phyloP scores from a whole-genome alignment of 2,888 invertebrate genomes.

The Trichogramma dendrolimi region DNA sequence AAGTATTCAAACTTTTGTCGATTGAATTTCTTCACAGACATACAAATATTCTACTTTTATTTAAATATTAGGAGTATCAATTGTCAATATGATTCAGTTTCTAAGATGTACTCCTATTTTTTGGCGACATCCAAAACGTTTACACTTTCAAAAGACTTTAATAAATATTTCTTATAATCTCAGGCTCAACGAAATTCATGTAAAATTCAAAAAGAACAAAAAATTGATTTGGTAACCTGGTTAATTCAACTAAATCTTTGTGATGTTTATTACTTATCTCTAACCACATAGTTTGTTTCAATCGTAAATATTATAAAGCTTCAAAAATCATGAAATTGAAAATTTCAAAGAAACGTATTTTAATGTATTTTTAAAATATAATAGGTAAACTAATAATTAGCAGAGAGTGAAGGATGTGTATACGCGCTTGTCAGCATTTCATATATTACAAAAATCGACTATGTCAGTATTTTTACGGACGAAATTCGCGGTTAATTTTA shows the following conservation, averaged over 20 bases:
- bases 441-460: constrained; percentile 28
- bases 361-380: constrained; percentile 20
- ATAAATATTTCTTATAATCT: constrained; percentile 4
- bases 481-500: constrained; percentile 18
- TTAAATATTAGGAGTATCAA: constrained; percentile 20
- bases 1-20: constrained; percentile 24
- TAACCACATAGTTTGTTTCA: constrained; percentile 8
- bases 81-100: constrained; percentile 10
- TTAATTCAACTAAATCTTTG: constrained; percentile 18
- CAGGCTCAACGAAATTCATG: constrained; percentile 6
- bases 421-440: constrained; percentile 12
- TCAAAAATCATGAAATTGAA: constrained; percentile 14
- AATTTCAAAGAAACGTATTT: constrained; percentile 18
- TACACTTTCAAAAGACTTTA: constrained; percentile 11
- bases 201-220: constrained; percentile 17
- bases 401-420: constrained; percentile 3
- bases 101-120: constrained; percentile 8
- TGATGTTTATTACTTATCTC: constrained; percentile 21
- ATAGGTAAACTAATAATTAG: constrained; percentile 7
- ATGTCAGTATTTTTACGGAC: constrained; percentile 24
- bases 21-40: constrained; percentile 17
- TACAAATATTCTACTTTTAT: constrained; percentile 15
- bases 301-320: background rate
- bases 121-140: constrained; percentile 13
- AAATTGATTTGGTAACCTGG: constrained; percentile 26